phyloP scores from a whole-genome alignment of 1,140 invertebrate species.

The Zaprionus capensis region DNA sequence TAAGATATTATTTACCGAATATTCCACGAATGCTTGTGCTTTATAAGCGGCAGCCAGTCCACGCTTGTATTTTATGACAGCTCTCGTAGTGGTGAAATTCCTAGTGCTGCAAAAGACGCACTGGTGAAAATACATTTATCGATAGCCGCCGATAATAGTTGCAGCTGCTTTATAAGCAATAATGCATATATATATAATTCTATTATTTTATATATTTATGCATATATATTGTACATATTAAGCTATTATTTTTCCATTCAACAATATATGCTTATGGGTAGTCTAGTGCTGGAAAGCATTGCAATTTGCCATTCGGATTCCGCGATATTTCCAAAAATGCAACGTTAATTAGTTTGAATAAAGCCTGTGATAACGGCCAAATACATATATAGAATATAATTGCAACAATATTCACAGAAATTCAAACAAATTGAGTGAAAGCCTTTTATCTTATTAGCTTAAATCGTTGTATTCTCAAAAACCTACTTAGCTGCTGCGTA shows the following conservation, averaged over 20 bases:
- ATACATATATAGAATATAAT: background rate
- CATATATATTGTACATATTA: no score
- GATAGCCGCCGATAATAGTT: background rate
- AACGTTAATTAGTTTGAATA: background rate
- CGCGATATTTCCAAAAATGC: background rate
- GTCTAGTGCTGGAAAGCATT: background rate
- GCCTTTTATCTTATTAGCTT: background rate
- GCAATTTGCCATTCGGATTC: background rate
- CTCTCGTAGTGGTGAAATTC: slow-evolving; percentile 11
- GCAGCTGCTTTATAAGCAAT: background rate
- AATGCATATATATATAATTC: no score
- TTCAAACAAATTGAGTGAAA: background rate
- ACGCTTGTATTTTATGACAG: slow-evolving; percentile 51
- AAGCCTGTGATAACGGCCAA: background rate
- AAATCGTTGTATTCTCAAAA: background rate
- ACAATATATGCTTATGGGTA: background rate
- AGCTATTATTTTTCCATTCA: background rate
- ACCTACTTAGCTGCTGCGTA: background rate
- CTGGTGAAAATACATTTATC: background rate
- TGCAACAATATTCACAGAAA: background rate
- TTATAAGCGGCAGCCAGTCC: slow-evolving; percentile 27
- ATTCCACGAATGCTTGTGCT: slow-evolving; percentile 15
- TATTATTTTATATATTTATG: no score
- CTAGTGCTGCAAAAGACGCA: slow-evolving; percentile 30
- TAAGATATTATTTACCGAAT: slow-evolving; percentile 13